Conservation (phyloP, 2,797 vertebrate species). For the Falco concolor region DNA sequence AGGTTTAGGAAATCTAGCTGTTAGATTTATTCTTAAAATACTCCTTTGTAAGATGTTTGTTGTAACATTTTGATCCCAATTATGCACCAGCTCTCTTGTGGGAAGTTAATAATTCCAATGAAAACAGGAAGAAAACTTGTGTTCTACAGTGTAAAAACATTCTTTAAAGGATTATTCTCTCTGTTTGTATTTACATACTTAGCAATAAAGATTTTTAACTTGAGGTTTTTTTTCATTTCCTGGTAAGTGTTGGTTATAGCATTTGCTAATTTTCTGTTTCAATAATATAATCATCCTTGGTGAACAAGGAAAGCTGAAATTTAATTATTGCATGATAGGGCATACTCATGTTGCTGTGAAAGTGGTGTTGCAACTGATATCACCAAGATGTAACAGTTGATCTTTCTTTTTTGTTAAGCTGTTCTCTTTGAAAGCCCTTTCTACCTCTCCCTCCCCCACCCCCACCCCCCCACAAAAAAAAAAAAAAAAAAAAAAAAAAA, state of each 20-base stretch:
- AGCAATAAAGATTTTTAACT: background rate
- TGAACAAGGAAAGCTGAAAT: background rate
- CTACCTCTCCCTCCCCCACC: too few relatives aligned
- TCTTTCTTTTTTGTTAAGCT: background rate
- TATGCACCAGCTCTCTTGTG: background rate
- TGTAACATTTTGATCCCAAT: background rate
- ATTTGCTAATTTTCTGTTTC: background rate
- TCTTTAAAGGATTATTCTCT: background rate
- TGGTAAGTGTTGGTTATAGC: background rate
- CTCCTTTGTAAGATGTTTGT: background rate
- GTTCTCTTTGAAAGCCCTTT: background rate
- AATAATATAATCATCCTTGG: too few relatives aligned
- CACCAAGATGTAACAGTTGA: accelerated
- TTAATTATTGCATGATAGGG: background rate
- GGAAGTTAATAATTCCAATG: background rate
- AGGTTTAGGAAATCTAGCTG: background rate
- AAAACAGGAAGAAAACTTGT: background rate
- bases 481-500: background rate
- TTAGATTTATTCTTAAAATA: background rate
- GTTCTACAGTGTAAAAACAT: background rate
- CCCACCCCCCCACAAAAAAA: too few relatives aligned
- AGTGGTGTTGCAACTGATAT: background rate
- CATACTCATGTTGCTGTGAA: background rate
- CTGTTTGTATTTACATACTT: background rate
- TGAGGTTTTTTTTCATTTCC: background rate